Evolutionary conservation across 2,113 vertebrate genomes (phyloP).

Genomic region (Microtus pennsylvanicus): DNA sequence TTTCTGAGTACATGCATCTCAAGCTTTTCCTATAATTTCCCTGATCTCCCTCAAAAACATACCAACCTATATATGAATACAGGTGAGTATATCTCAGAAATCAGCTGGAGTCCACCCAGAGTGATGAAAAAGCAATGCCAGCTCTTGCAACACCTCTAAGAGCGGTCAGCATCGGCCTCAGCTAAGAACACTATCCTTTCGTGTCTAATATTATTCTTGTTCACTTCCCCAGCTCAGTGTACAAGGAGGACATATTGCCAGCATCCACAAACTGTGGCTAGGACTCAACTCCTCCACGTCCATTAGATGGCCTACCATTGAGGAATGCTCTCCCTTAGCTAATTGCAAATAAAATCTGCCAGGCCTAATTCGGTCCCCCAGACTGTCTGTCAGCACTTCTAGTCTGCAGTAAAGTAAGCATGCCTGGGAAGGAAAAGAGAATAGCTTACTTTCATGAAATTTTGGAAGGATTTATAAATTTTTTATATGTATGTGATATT

Average conservation of each 20-base stretch:
- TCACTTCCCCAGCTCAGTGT: neutral
- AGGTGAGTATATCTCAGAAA: neutral
- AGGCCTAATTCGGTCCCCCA: constrained; percentile 64
- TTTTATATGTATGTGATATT: constrained; percentile 75
- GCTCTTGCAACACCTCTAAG: neutral
- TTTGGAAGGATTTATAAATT: constrained; percentile 73
- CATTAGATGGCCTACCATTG: neutral
- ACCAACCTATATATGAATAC: neutral
- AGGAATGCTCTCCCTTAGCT: constrained; percentile 44
- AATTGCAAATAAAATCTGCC: constrained; percentile 65
- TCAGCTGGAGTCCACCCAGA: neutral
- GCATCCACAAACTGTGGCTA: neutral
- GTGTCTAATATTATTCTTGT: neutral
- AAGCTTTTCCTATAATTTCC: neutral
- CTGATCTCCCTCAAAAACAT: neutral
- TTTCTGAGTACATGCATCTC: neutral
- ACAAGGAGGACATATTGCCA: neutral
- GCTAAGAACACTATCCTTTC: neutral
- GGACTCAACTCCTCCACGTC: neutral
- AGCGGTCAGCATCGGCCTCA: neutral
- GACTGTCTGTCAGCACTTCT: constrained; percentile 77
- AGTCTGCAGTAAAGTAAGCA: constrained; percentile 57
- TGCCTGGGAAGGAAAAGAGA: constrained; percentile 44
- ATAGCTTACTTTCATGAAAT: constrained; percentile 70
- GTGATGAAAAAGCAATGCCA: neutral